Evolutionary conservation across 2,888 invertebrate genomes (phyloP).

Genomic region (Spodoptera littoralis): DNA sequence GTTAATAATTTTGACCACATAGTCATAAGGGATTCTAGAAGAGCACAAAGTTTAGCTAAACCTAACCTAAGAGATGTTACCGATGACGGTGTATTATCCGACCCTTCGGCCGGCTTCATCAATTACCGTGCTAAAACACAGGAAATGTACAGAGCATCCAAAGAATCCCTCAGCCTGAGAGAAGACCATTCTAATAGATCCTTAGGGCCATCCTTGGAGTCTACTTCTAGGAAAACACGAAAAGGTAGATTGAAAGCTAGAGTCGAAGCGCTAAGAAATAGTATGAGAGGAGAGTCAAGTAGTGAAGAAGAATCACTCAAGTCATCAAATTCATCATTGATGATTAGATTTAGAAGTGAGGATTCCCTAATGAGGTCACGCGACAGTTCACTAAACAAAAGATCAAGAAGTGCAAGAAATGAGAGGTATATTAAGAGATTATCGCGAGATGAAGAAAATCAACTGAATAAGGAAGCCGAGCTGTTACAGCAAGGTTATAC

Average conservation of each 20-base stretch:
- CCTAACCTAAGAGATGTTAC: slow-evolving; percentile 74
- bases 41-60: slow-evolving; percentile 85
- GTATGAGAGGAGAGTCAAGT: slow-evolving; percentile 90
- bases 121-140: slow-evolving; percentile 80
- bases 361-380: slow-evolving; percentile 90
- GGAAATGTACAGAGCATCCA: slow-evolving; percentile 75
- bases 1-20: slow-evolving; percentile 91
- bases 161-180: slow-evolving; percentile 79
- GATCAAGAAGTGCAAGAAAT: slow-evolving; percentile 92
- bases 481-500: slow-evolving; percentile 85
- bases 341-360: slow-evolving; percentile 91
- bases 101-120: slow-evolving; percentile 87
- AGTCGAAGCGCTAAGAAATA: slow-evolving; percentile 91
- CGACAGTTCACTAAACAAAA: slow-evolving; percentile 89
- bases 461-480: slow-evolving; percentile 87
- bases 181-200: slow-evolving; percentile 79
- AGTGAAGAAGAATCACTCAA: slow-evolving; percentile 92
- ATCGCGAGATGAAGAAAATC: slow-evolving; percentile 91
- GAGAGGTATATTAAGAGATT: slow-evolving; percentile 94
- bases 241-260: slow-evolving; percentile 90
- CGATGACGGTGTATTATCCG: slow-evolving; percentile 89
- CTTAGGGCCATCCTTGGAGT: slow-evolving; percentile 85
- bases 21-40: slow-evolving; percentile 87
- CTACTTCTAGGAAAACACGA: slow-evolving; percentile 85
- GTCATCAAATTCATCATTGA: slow-evolving; percentile 90